These are phyloP conservation scores for Polydrusus tereticollis DNA, from an alignment of 2,888 invertebrate species.

Conservation along the genomic window DNA sequence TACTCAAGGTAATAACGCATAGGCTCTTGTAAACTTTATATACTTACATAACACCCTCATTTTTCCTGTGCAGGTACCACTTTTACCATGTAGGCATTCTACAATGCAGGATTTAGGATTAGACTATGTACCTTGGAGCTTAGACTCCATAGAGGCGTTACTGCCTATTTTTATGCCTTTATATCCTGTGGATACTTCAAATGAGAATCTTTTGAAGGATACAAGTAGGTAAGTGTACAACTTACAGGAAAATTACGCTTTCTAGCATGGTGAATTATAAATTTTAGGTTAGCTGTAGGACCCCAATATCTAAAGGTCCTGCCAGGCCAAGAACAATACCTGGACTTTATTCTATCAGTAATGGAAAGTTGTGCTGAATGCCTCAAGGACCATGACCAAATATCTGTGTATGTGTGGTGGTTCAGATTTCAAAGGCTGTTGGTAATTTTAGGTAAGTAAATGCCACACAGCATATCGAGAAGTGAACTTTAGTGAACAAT, in stretches of 20 bases:
- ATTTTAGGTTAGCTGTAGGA: slow-evolving; percentile 68
- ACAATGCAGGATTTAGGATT: slow-evolving; percentile 66
- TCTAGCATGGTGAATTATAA: neutral
- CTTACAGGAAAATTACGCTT: no score
- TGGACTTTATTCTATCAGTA: slow-evolving; percentile 69
- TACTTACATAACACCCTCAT: neutral
- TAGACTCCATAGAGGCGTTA: slow-evolving; percentile 70
- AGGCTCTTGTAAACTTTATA: no score
- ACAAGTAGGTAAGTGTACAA: slow-evolving; percentile 45
- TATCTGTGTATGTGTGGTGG: slow-evolving; percentile 74
- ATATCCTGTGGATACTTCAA: slow-evolving; percentile 61
- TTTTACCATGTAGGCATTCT: slow-evolving; percentile 69
- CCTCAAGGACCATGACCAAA: slow-evolving; percentile 67
- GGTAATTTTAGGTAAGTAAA: slow-evolving; percentile 62
- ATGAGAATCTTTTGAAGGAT: slow-evolving; percentile 65
- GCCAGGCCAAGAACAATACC: slow-evolving; percentile 74
- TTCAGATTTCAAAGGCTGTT: slow-evolving; percentile 73
- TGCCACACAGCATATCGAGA: slow-evolving; percentile 58
- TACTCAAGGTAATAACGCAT: slow-evolving; percentile 68
- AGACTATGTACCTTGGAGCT: slow-evolving; percentile 67
- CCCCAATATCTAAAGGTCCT: slow-evolving; percentile 73
- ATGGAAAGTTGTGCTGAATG: slow-evolving; percentile 70
- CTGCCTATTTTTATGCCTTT: slow-evolving; percentile 65
- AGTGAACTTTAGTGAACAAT: neutral
- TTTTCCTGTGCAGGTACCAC: slow-evolving; percentile 62